These are phyloP conservation scores for Tragopan temminckii DNA, from an alignment of 2,797 vertebrate species.

Conservation along the genomic window DNA sequence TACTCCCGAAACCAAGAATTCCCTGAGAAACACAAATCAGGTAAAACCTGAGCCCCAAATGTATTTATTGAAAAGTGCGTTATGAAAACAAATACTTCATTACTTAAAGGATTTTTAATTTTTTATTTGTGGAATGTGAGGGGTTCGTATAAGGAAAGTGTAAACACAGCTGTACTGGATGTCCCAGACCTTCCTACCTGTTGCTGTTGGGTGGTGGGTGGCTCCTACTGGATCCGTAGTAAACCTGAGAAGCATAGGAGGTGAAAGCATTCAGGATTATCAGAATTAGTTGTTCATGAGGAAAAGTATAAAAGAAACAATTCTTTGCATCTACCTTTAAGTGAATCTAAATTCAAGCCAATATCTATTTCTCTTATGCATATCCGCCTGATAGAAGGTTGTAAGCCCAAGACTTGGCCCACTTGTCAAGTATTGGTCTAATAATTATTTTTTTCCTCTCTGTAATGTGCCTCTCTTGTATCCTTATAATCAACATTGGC, in stretches of 20 bases:
- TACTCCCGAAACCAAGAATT: neutral
- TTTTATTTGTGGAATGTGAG: neutral
- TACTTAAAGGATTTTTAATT: conserved; percentile 15
- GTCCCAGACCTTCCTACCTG: neutral
- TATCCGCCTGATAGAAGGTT: neutral
- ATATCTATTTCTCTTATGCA: neutral
- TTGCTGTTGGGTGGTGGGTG: neutral
- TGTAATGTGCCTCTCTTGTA: neutral
- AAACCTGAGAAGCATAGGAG: neutral
- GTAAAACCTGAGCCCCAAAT: neutral
- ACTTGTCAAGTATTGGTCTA: neutral
- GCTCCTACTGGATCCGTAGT: neutral
- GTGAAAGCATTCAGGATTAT: too few species aligned
- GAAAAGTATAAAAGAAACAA: neutral
- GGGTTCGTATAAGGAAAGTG: neutral
- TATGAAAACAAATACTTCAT: neutral
- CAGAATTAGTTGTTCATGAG: neutral
- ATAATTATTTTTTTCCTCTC: neutral
- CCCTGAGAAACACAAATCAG: neutral
- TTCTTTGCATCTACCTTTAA: neutral
- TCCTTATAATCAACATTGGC: neutral
- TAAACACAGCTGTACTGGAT: neutral
- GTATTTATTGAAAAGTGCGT: neutral
- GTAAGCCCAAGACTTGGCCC: neutral
- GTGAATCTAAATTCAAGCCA: neutral